A percentile compares a stretch with the other conserved stretches of the same genome.
Conservation (phyloP, 1,140 invertebrate genomes). For the Trichogramma pretiosum region DNA sequence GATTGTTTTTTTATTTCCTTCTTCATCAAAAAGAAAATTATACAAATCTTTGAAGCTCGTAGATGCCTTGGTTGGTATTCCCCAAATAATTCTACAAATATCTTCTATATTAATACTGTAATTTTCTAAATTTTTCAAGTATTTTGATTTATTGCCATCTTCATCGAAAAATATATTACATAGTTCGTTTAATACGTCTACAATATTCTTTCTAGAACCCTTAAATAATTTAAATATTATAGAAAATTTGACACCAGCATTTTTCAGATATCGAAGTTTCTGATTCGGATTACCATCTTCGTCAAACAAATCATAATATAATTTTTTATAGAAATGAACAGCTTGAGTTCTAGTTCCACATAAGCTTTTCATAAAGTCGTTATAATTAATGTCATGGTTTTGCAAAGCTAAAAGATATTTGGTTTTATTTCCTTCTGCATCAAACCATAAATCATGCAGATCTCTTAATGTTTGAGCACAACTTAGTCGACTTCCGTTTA, state of each 20-base stretch:
- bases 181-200: constrained; percentile 20
- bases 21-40: constrained; percentile 8
- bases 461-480: constrained; percentile 17
- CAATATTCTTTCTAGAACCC: constrained; percentile 15
- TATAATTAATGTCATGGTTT: neutral
- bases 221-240: constrained; percentile 8
- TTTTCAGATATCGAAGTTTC: constrained; percentile 18
- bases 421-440: constrained; percentile 16
- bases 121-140: constrained; percentile 12
- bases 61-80: neutral
- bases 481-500: constrained; percentile 16
- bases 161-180: constrained; percentile 25
- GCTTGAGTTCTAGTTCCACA: neutral
- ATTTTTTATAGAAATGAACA: constrained; percentile 6
- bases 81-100: constrained; percentile 10
- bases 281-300: constrained; percentile 21
- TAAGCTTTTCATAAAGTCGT: neutral
- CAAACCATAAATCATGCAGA: constrained; percentile 21
- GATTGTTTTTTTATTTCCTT: constrained; percentile 22
- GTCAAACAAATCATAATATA: constrained; percentile 21
- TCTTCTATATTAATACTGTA: constrained; percentile 1
- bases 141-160: constrained; percentile 22
- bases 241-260: constrained; percentile 1
- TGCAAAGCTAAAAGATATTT: constrained; percentile 20
- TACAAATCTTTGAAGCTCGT: constrained; percentile 9